Evolutionary conservation across 2,888 invertebrate genomes (phyloP), one percentile per base, ranked within the genome.

Genomic region (Tenodera sinensis): DNA sequence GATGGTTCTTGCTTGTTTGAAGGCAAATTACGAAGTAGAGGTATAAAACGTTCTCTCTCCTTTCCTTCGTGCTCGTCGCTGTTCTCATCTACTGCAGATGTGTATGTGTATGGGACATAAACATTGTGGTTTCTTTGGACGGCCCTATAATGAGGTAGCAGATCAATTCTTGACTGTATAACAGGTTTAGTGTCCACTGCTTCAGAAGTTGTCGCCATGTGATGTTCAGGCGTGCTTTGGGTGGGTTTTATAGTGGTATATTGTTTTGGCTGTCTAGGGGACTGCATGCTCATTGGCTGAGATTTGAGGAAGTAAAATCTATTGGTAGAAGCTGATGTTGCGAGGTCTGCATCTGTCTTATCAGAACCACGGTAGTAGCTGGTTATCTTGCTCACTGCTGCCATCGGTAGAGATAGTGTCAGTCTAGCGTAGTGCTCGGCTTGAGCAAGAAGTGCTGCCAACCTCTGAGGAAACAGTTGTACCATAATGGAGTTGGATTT

Each of bases 401-500:
- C 34, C 82, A 87, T 87, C 15, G 87, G 87, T 15, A 87, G 82
- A 27, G 87, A 87, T n/a, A 89, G 54, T 6, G 89, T 86, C 20
- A 86, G 47, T 9, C 89, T 28, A 6, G 89, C 89, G 54, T 84
- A 89, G 28, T 87, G 86, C 92, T 97, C 97, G 0, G 97, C 97
- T 91, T 97, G 96, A 83, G 97, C 96, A 85, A 98, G 95, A 93
- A 98, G 95, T 7, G 96, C 96, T 0, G 97, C 97, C 2, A 97
- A 93, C 71, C 97, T 94, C 91, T 97, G 96, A 0, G 97, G 97
- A 84, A 98, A 93, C 92, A 97, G 95, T 92, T 98, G 97, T 0
- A 97, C 97, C 0, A 96, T 97, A 89, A 95, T 93, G 1, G 92
- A 91, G 47, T 14, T n/a, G 15, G 89, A 93, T 92, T 47, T 91